Evolutionary conservation across 2,113 vertebrate species (phyloP).

Genomic region (Sceloporus undulatus): DNA sequence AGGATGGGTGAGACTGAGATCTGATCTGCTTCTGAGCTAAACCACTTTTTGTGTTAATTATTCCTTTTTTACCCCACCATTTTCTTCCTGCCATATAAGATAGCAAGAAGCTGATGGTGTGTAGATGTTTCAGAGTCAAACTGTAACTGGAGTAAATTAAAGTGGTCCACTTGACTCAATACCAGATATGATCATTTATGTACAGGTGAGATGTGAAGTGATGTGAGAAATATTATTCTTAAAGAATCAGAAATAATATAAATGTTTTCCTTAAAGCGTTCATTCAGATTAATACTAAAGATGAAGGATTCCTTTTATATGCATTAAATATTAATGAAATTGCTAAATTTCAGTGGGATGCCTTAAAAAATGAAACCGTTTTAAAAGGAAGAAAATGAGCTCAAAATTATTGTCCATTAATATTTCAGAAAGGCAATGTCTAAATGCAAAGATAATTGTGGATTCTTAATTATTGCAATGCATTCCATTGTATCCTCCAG

Average conservation of each 20-base stretch:
- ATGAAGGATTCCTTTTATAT: slow-evolving; percentile 27
- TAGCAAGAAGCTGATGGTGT: not conserved
- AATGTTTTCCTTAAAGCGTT: not conserved
- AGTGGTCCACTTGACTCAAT: not conserved
- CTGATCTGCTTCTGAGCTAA: not conserved
- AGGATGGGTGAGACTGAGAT: too few relatives aligned
- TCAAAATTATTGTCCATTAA: slow-evolving; percentile 36
- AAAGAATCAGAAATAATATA: accelerated
- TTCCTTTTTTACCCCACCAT: too few relatives aligned
- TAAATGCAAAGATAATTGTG: not conserved
- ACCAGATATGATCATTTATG: not conserved
- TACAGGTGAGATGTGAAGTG: not conserved
- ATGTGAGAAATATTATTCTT: not conserved
- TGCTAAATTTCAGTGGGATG: slow-evolving; percentile 1
- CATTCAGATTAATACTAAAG: not conserved
- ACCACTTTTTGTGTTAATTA: not conserved
- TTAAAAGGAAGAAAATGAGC: slow-evolving; percentile 41
- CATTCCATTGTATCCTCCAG: not conserved
- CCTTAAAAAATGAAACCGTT: slow-evolving; percentile 14
- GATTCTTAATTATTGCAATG: not conserved
- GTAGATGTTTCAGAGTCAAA: not conserved
- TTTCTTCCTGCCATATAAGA: not conserved
- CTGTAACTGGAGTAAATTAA: not conserved
- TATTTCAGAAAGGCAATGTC: slow-evolving; percentile 50
- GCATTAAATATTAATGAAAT: slow-evolving; percentile 24